Base-by-base conservation (phyloP, 2,113 vertebrate genomes). In the Solea solea region DNA sequence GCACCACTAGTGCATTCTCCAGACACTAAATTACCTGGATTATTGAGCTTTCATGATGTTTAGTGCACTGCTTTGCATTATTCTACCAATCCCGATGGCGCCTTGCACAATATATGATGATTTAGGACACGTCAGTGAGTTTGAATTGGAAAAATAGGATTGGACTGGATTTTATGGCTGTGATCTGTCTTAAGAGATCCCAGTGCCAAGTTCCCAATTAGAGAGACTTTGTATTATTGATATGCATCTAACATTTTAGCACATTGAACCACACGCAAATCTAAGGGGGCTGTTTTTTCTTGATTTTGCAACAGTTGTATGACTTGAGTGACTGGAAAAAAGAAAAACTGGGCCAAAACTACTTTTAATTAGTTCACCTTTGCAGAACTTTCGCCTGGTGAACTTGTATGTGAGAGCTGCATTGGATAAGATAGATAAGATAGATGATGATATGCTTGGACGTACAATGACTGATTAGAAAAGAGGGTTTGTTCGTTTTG, bases 1-100 rank as follows among this genome's bases (percentile, higher is more conserved):
- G 76, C 87, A 65, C 70, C 74, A 70, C 74, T 72, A 64, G 84
- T 62, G 69, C 86, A 63, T 90, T 84, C 74, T 78, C 68, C 11
- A 83, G 81, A 75, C 87, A 87, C 86, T 90, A 93, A 93, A 93
- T 91, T 89, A 91, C 86, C 85, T 76, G 83, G 85, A 90, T 93
- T 91, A 90, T 92, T 87, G 87, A 80, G 81, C 83, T 81, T 88
- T 89, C 76, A 74, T 85, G 88, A 76, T 77, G 91, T 92, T 87
- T 89, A 86, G 81, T 80, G 85, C 80, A 84, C 78, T 92, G 70
- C 80, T 93, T 89, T 86, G 85, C 86, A 91, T 90, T 85, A 78
- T 82, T 63, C 72, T 83, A 57, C 61, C 76, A 80, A 75, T 72
- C 64, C 57, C 77, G 75, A 69, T 76, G 71, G 60, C 65, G 75